A percentile compares a stretch with the other conserved stretches of the same genome.
Evolutionary conservation across 2,888 invertebrate species (phyloP).

Genomic region (Osedax fenrisi): DNA sequence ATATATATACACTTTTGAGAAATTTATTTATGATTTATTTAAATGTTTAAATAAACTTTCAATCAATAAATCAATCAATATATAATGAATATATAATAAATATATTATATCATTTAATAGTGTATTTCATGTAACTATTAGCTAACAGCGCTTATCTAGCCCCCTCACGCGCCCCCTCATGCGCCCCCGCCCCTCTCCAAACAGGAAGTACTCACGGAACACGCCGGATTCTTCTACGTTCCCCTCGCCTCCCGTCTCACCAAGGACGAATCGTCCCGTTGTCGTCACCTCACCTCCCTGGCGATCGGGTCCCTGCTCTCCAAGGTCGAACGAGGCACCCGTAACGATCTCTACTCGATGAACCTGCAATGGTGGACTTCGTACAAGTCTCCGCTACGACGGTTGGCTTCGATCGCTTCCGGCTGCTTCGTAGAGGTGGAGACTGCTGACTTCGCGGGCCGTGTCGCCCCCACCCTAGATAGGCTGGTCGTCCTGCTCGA

Average conservation of each 20-base stretch:
- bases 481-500: constrained; percentile 55
- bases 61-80: too few species aligned
- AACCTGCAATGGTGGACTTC: constrained; percentile 60
- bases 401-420: constrained; percentile 63
- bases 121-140: too few species aligned
- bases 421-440: constrained; percentile 70
- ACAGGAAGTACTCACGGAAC: constrained; percentile 53
- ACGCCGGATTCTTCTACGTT: constrained; percentile 62
- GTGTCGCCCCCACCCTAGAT: constrained; percentile 59
- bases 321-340: constrained; percentile 21
- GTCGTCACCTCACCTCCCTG: constrained; percentile 63
- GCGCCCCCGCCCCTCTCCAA: too few species aligned
- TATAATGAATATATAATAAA: too few species aligned
- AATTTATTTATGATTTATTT: too few species aligned
- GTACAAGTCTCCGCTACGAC: constrained; percentile 58
- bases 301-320: constrained; percentile 56
- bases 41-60: too few species aligned
- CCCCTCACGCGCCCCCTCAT: too few species aligned
- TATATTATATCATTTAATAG: too few species aligned
- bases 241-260: constrained; percentile 66
- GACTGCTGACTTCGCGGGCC: constrained; percentile 60
- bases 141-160: too few species aligned
- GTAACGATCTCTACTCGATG: constrained; percentile 63
- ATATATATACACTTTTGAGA: too few species aligned
- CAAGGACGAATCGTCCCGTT: constrained; percentile 68